Conservation (phyloP, 2,888 invertebrate species). For the Epinotia bilunana region DNA sequence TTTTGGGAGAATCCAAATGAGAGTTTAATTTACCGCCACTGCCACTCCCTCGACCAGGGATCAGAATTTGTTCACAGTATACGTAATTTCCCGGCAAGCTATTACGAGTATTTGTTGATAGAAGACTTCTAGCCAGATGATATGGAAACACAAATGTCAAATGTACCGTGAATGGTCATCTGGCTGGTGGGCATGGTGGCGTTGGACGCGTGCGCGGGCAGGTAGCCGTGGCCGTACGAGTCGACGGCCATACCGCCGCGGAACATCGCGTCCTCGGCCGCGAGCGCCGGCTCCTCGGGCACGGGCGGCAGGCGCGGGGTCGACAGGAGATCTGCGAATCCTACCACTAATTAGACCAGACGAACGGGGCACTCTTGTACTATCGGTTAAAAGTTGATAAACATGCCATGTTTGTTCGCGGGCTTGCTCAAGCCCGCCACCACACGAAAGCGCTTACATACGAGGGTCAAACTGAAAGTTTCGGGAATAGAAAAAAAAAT, state of each 20-base stretch:
- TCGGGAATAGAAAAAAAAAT: no score
- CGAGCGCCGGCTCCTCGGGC: slow-evolving; percentile 83
- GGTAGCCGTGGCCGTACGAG: slow-evolving; percentile 67
- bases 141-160: not conserved
- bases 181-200: slow-evolving; percentile 76
- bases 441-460: no score
- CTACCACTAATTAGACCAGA: slow-evolving; percentile 2
- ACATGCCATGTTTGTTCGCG: no score
- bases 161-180: slow-evolving; percentile 75
- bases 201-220: slow-evolving; percentile 58
- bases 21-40: no score
- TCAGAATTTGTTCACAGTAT: no score
- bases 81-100: no score
- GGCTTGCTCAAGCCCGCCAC: no score
- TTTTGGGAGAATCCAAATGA: no score
- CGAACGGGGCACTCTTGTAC: not conserved
- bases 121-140: not conserved
- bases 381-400: no score
- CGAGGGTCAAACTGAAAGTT: no score
- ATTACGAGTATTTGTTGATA: not conserved
- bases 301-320: slow-evolving; percentile 84
- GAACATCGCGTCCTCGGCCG: slow-evolving; percentile 81
- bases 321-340: slow-evolving; percentile 68
- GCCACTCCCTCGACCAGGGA: no score
- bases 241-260: slow-evolving; percentile 76